Evolutionary conservation across 2,888 invertebrate genomes (phyloP), one percentile per base, ranked within the genome.

Genomic region (Lithosia quadra): DNA sequence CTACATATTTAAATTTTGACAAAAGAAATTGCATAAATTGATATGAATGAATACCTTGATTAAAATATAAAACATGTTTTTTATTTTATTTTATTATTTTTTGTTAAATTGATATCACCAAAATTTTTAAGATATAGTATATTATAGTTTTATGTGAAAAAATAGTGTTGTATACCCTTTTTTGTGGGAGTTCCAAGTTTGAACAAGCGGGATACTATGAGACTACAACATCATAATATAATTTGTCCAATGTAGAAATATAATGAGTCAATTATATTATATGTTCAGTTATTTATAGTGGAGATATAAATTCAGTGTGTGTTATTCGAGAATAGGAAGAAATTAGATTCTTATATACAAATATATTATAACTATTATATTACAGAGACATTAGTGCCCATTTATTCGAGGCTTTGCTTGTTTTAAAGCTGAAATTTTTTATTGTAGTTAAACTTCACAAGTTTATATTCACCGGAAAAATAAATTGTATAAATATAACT

Each of bases 341-440:
- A 15, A 36, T 36, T 15, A 28, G 24, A 60, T 39, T 39, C 60
- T 60, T 60, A 60, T 60, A 59, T 60, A 60, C 22, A 60, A 8
- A 36, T 59, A 34, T 15, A 57, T 22, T 21, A 18, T 22, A 4
- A 36, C 13, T 21, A 60, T n/a, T 36, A 60, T 60, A 36, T 22
- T 22, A 60, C 59, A 34, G 21, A 36, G 21, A 59, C 13, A 39
- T 21, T 10, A 60, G 33, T 60, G 22, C 22, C 36, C 15, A 39
- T 39, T 39, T 59, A 36, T 21, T 22, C 36, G 59, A 11, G 59
- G 34, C 13, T 34, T 34, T 34, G 1, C 13, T 57, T 15, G 18
- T 8, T 18, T 15, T 28, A 18, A 18, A 57, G 24, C 18, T 24
- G 24, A 24, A 13, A 36, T 36, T 36, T 36, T 10, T 13, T 13